Evolutionary conservation across 1,140 invertebrate genomes (phyloP).

Genomic region (Ruditapes philippinarum): DNA sequence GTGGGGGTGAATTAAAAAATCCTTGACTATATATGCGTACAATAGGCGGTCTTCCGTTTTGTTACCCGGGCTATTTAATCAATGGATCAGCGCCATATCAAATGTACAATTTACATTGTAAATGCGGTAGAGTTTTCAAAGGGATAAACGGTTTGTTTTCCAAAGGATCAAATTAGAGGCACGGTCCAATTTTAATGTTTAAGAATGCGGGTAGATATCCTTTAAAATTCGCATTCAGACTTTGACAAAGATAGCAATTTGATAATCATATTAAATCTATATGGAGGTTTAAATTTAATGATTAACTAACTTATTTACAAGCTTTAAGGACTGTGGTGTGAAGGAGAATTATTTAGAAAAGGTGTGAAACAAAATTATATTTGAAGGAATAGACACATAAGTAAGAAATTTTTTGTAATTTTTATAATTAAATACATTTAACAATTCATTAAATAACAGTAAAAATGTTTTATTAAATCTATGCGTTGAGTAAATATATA

Average conservation of each 20-base stretch:
- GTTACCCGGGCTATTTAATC: background rate
- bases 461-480: too few relatives aligned
- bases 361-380: too few relatives aligned
- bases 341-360: too few relatives aligned
- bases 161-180: conserved; percentile 33
- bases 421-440: too few relatives aligned
- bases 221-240: background rate
- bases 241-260: background rate
- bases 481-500: too few relatives aligned
- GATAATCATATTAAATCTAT: background rate
- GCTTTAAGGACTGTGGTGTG: too few relatives aligned
- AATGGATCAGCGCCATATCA: conserved; percentile 4
- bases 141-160: conserved; percentile 34
- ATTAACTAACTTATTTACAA: background rate
- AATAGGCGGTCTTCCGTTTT: background rate
- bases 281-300: background rate
- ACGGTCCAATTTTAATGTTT: background rate
- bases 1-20: background rate
- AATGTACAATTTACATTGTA: conserved; percentile 10
- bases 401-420: too few relatives aligned
- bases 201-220: background rate
- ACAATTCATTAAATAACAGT: too few relatives aligned
- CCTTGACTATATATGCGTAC: background rate
- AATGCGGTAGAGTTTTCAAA: background rate
- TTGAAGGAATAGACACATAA: background rate